Evolutionary conservation across 2,888 invertebrate genomes (phyloP), one percentile per base, ranked within the genome.

Genomic region (Chrysolina americana): DNA sequence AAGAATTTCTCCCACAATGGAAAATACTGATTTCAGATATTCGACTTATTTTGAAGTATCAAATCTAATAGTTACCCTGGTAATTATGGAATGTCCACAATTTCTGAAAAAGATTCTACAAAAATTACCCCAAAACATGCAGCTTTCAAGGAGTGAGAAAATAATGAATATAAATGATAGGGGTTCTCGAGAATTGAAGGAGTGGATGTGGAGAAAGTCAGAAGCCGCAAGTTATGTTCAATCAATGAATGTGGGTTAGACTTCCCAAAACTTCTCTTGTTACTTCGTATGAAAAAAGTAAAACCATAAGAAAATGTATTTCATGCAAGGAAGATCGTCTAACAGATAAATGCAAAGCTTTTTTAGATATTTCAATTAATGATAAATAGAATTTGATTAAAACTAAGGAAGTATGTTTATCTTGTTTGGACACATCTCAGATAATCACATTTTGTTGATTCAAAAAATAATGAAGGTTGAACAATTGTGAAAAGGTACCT

Each of bases 21-120:
- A 41, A 17, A 65, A 65, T 65, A 41, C 3, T 65, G 23, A 41
- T 63, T 36, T 63, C 63, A 63, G 63, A 63, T 63, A 2, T 23
- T 65, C 15, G 17, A 65, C 65, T 11, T n/a, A 65, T 65, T 65
- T 65, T 65, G 65, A 65, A 2, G 65, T 65, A n/a, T 65, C 65
- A 3, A 41, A 65, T 41, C 65, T 65, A 11, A 6, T 44, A 2
- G 53, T n/a, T 5, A 53, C 53, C 21, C 53, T 19, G 53, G 17
- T 8, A 53, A 21, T 17, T 10, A 53, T 53, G 53, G 23, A 59
- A 23, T 59, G 28, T 23, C 28, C 59, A 59, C 59, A 28, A 15
- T 23, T 59, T 59, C 59, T 59, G 4, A 23, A 28, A 59, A 9
- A 28, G 59, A 59, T 59, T 56, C 17, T 56, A 56, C 56, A 56